Conservation (phyloP, 1,140 invertebrate species). For the Hyles euphorbiae region DNA sequence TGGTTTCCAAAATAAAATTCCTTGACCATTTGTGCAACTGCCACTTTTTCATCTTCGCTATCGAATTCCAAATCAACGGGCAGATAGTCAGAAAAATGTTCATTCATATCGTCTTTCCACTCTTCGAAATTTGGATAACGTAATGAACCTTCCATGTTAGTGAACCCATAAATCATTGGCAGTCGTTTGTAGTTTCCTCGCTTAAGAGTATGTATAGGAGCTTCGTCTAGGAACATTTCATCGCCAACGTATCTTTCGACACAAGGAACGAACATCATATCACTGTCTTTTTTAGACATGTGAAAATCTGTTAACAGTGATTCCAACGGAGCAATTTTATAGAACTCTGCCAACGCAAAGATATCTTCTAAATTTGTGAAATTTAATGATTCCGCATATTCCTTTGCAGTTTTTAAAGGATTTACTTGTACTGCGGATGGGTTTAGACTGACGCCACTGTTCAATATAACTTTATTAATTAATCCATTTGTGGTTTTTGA, state of each 20-base stretch:
- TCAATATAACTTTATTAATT: slow-evolving; percentile 22
- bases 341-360: slow-evolving; percentile 28
- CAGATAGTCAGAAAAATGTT: slow-evolving; percentile 45
- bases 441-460: slow-evolving; percentile 19
- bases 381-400: slow-evolving; percentile 15
- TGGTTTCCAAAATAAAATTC: slow-evolving; percentile 38
- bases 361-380: slow-evolving; percentile 19
- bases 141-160: slow-evolving; percentile 46
- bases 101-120: slow-evolving; percentile 48
- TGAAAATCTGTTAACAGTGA: slow-evolving; percentile 5
- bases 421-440: slow-evolving; percentile 22
- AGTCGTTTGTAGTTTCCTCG: slow-evolving; percentile 26
- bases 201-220: slow-evolving; percentile 40
- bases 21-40: slow-evolving; percentile 29
- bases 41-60: slow-evolving; percentile 26
- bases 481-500: slow-evolving; percentile 17
- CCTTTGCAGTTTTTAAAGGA: slow-evolving; percentile 25
- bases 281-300: too few relatives aligned
- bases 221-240: slow-evolving; percentile 42
- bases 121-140: slow-evolving; percentile 28
- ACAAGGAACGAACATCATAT: slow-evolving; percentile 34
- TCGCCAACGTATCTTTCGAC: slow-evolving; percentile 39
- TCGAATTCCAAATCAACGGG: slow-evolving; percentile 40
- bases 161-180: slow-evolving; percentile 30
- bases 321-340: slow-evolving; percentile 20